Conservation (phyloP, 2,888 invertebrate genomes). For the Polymixis lichenea region DNA sequence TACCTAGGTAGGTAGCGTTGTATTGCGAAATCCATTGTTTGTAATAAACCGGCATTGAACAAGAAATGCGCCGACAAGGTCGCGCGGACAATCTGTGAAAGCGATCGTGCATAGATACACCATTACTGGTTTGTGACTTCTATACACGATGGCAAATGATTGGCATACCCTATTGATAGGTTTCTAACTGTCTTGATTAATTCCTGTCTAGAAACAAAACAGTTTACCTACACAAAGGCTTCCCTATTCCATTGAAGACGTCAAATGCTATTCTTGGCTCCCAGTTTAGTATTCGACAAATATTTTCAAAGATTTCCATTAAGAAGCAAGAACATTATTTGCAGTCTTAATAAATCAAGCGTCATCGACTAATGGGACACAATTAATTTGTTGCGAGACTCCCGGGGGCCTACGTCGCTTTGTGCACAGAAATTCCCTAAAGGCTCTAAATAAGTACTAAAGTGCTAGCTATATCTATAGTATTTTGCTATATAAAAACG, state of each 20-base stretch:
- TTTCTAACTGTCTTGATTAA: constrained; percentile 18
- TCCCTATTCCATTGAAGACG: constrained; percentile 17
- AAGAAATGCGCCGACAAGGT: constrained; percentile 53
- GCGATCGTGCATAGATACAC: constrained; percentile 34
- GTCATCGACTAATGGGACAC: background rate
- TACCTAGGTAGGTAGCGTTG: background rate
- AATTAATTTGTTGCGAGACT: constrained; percentile 11
- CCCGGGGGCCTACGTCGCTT: background rate
- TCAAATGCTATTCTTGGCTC: constrained; percentile 2
- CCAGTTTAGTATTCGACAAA: background rate
- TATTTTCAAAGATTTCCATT: constrained; percentile 18
- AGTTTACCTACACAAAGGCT: constrained; percentile 1
- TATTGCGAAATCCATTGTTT: constrained; percentile 46
- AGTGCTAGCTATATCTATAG: too few relatives aligned
- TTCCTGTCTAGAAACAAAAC: background rate
- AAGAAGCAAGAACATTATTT: background rate
- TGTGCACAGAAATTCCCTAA: background rate
- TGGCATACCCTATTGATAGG: constrained; percentile 20
- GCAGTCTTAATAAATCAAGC: background rate
- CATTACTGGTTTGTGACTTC: constrained; percentile 26
- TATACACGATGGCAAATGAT: constrained; percentile 18
- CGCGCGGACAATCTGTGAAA: constrained; percentile 50
- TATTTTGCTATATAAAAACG: too few relatives aligned
- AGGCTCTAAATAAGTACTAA: background rate
- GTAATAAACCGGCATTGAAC: constrained; percentile 42